These are phyloP conservation scores for Lysandra coridon DNA, from an alignment of 2,888 invertebrate species.

Conservation along the genomic window DNA sequence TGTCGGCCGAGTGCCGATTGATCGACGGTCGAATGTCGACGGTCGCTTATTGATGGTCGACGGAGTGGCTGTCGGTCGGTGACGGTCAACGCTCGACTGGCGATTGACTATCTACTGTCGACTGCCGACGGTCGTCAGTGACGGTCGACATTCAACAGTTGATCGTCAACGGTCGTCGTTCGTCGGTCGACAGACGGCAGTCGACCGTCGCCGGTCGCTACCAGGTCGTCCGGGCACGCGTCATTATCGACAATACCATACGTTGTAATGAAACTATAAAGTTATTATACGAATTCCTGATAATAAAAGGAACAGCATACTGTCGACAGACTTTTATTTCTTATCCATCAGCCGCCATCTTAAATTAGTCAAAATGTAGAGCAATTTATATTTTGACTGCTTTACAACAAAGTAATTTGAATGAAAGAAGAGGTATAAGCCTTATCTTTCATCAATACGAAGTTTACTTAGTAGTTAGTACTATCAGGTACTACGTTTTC, in stretches of 20 bases:
- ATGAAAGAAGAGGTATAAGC: no score
- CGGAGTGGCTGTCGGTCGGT: conserved; percentile 36
- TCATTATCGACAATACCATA: conserved; percentile 72
- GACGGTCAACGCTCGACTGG: conserved; percentile 39
- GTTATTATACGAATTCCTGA: conserved; percentile 71
- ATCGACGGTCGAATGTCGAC: conserved; percentile 34
- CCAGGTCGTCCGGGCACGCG: conserved; percentile 60
- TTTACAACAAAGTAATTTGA: no score
- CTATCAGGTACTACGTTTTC: no score
- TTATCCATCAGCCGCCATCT: not conserved
- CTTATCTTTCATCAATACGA: no score
- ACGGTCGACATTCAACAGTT: no score
- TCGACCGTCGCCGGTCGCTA: conserved; percentile 48
- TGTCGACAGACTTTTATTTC: conserved; percentile 41
- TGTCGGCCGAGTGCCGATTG: conserved; percentile 34
- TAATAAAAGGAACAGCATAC: conserved; percentile 73
- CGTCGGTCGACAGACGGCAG: conserved; percentile 38
- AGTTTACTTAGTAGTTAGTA: no score
- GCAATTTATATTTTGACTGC: no score
- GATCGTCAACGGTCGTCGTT: not conserved
- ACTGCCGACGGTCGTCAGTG: no score
- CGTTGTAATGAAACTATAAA: conserved; percentile 74
- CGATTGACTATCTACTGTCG: no score
- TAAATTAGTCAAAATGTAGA: not conserved
- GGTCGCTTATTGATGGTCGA: not conserved